Conservation (phyloP, 2,888 invertebrate genomes). For the Melinaea menophilus region DNA sequence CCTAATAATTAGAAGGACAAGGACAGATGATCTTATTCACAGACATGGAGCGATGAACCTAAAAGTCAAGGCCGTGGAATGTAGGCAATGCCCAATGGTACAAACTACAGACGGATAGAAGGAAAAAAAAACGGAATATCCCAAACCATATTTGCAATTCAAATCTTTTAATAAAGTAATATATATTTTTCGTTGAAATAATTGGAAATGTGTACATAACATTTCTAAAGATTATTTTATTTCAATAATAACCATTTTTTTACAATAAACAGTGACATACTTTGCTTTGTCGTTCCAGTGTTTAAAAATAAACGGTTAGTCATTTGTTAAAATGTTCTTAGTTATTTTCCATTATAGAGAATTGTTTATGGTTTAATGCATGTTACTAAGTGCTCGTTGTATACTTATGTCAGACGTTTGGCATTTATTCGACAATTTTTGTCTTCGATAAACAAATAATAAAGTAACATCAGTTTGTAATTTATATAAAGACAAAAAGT, state of each 20-base stretch:
- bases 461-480: too few species aligned
- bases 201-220: too few species aligned
- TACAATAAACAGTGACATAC: not conserved
- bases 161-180: not conserved
- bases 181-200: not conserved
- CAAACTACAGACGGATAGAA: conserved; percentile 11
- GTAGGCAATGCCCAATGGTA: conserved; percentile 28
- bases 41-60: conserved; percentile 29
- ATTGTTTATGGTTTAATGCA: not conserved
- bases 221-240: not conserved
- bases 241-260: not conserved
- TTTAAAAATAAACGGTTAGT: conserved; percentile 6
- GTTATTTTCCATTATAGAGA: conserved; percentile 6
- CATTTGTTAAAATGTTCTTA: not conserved
- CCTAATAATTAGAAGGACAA: conserved; percentile 6
- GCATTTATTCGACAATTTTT: not conserved
- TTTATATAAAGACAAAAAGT: too few species aligned
- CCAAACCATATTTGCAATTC: not conserved
- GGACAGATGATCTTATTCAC: conserved; percentile 14
- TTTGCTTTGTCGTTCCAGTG: not conserved
- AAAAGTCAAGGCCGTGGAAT: conserved; percentile 33
- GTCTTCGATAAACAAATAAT: not conserved
- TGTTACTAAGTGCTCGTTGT: not conserved
- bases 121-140: not conserved
- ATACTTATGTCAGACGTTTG: not conserved